These are phyloP conservation scores for Trichonephila inaurata DNA, from an alignment of 1,140 invertebrate species.

Conservation along the genomic window DNA sequence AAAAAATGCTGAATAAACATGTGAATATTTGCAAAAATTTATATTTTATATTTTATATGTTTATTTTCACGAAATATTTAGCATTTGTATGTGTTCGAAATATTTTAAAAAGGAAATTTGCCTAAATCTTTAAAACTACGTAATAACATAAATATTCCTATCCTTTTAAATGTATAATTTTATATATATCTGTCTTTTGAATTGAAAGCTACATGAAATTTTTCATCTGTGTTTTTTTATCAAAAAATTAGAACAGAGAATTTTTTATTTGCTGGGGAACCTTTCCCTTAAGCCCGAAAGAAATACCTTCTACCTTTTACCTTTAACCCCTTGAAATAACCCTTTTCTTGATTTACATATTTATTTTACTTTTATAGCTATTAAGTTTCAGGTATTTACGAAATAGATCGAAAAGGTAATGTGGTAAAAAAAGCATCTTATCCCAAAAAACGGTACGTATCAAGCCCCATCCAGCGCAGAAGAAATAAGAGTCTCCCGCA, in stretches of 20 bases:
- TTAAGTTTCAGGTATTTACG: conserved; percentile 21
- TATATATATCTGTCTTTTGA: neutral
- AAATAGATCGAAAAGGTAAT: conserved; percentile 22
- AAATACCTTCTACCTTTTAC: neutral
- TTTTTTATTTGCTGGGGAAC: neutral
- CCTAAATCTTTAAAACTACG: too few species aligned
- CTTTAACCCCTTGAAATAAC: neutral
- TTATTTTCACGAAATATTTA: too few species aligned
- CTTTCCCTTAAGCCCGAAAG: too few species aligned
- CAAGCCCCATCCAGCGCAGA: neutral
- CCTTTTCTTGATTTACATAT: conserved; percentile 11
- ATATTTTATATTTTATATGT: too few species aligned
- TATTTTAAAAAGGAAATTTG: too few species aligned
- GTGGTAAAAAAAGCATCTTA: conserved; percentile 27
- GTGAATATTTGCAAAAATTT: too few species aligned
- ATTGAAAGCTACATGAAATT: neutral
- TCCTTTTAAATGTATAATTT: too few species aligned
- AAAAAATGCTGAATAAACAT: too few species aligned
- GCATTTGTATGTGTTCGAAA: too few species aligned
- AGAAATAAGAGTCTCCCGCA: conserved; percentile 49
- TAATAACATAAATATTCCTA: too few species aligned
- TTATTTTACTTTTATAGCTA: conserved; percentile 1
- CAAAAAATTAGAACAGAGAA: neutral
- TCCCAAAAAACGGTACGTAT: neutral
- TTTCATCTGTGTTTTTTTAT: neutral